Percentiles rank a stretch among this genome's conserved stretches.
Evolutionary conservation across 1,140 invertebrate genomes (phyloP).

Genomic region (Diorhabda sublineata): DNA sequence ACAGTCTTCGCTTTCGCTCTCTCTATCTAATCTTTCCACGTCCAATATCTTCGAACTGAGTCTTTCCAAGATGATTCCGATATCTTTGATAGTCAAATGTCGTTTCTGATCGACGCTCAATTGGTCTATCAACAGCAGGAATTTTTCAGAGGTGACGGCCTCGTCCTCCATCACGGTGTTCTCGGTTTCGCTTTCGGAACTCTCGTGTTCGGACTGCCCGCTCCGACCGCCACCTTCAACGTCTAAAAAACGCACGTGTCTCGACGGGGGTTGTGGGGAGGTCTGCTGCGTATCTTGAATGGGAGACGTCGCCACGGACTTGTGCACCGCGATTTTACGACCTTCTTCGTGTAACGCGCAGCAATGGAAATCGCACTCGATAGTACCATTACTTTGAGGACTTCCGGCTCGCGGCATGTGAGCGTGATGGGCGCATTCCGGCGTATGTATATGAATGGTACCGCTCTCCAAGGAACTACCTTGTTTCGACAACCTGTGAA

Average conservation of each 20-base stretch:
- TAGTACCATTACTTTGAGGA: slow-evolving; percentile 56
- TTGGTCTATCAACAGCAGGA: slow-evolving; percentile 87
- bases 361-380: slow-evolving; percentile 92
- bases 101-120: slow-evolving; percentile 85
- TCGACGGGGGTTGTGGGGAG: slow-evolving; percentile 52
- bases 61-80: slow-evolving; percentile 88
- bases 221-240: slow-evolving; percentile 55
- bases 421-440: slow-evolving; percentile 74
- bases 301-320: slow-evolving; percentile 81
- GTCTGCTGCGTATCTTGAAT: slow-evolving; percentile 75
- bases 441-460: slow-evolving; percentile 76
- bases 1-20: slow-evolving; percentile 85
- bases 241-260: slow-evolving; percentile 72
- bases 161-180: slow-evolving; percentile 89
- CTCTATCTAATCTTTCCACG: slow-evolving; percentile 84
- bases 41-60: slow-evolving; percentile 90
- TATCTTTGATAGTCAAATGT: slow-evolving; percentile 89
- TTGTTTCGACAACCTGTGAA: slow-evolving; percentile 57
- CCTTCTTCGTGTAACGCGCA: slow-evolving; percentile 90
- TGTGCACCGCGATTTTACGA: slow-evolving; percentile 83
- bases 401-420: slow-evolving; percentile 60
- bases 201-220: slow-evolving; percentile 65
- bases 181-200: slow-evolving; percentile 87
- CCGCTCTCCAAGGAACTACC: slow-evolving; percentile 70
- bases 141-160: slow-evolving; percentile 81